Base-by-base conservation (phyloP, 2,797 vertebrate species). In the Toxotes lorentzi region DNA sequence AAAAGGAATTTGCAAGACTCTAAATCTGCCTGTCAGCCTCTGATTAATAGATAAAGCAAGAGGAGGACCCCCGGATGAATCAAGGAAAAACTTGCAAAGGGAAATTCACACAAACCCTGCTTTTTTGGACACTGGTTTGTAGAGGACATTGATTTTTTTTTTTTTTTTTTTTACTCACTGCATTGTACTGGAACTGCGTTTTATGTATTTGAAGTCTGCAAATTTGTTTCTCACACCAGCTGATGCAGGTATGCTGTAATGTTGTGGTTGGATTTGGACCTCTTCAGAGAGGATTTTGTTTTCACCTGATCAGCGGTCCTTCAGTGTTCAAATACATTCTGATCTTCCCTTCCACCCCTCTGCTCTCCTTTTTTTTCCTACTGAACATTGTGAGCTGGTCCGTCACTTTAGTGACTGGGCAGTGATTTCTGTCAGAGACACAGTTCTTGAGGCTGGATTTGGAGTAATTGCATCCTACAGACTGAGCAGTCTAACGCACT, bases 1-100 rank as follows among this genome's bases (percentile, higher is more conserved):
- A 67, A 80, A 85, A 79, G 86, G 85, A 89, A 92, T 90, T 85
- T 93, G 69, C 77, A 67, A 79, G 88, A 80, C 73, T 73, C 62
- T 76, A 65, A 83, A 84, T 87, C 81, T 86, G 61, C 41, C 75
- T 32, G 81, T 78, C 87, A 70, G 81, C 76, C 10, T 84, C 70
- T 83, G 86, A 87, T 86, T 67, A 64, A 70, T 51, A 70, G 81
- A 66, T 71, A 69, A 83, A 78, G 58, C 24, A n/a, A 70, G 76
- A 76, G 41, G 51, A 76, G 57, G 76, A 86, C 73, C 70, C 14
- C 47, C 54, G 21, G 70, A 79, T 69, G 71, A 89, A 87, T 84
- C 67, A 27, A 80, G 79, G 72, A 74, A 53, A 67, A 87, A 76
- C 69, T 73, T 80, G 69, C 65, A 30, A 7, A 43, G 41, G 65